Evolutionary conservation across 2,113 vertebrate species (phyloP), one percentile per base, ranked within the genome.

Genomic region (Aptenodytes patagonicus): DNA sequence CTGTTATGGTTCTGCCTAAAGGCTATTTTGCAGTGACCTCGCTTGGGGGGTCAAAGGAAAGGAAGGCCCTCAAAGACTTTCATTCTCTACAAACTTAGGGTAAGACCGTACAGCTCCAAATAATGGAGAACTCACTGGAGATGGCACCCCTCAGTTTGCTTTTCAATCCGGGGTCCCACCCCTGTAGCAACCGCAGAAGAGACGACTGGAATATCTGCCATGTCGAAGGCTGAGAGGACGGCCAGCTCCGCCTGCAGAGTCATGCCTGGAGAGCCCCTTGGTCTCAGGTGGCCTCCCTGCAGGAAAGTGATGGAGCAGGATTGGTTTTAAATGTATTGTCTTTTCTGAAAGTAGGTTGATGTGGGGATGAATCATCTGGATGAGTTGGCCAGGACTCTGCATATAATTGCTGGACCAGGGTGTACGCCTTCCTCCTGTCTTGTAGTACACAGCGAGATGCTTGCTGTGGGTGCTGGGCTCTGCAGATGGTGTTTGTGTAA

Each of bases 21-120:
- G 21, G 19, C 16, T 57, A 8, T 57, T 83, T 64, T 46, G 36
- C 42, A 58, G 49, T 46, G 24, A 68, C 55, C 8, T 54, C 22
- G 9, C 57, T 44, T 65, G 16, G 28, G 32, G 13, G 4, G 17
- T 18, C 25, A 18, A 57, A 44, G 32, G 32, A 65, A 38, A 10
- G 24, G 20, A 52, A 79, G 12, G 20, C 46, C 8, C n/a, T 47
- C 19, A 7, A 29, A 52, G 34, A 65, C 20, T 36, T 68, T 29
- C 2, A 17, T 44, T 79, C 25, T 22, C 51, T 42, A 1, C 0
- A 0, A 73, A 60, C 38, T 47, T 81, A 36, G 8, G 17, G 31
- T 82, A 52, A 51, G 36, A 49, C 46, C 8, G 1, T 11, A 36
- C 25, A 34, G 31, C 32, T 65, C 65, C 38, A 51, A 54, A 20